Conservation (phyloP, 2,888 invertebrate genomes). For the Fragum sueziense region DNA sequence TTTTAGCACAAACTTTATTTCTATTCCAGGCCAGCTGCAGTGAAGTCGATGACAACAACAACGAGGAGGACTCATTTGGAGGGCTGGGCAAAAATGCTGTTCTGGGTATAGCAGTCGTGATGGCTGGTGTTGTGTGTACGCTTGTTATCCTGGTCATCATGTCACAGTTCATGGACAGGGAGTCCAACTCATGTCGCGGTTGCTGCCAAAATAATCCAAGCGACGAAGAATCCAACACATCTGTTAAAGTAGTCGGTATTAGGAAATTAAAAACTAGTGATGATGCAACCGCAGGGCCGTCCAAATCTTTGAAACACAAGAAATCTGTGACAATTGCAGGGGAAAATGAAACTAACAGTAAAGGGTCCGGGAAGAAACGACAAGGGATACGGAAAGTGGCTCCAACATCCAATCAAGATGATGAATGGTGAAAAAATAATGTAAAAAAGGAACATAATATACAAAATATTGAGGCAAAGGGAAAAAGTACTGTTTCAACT, state of each 20-base stretch:
- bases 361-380: neutral
- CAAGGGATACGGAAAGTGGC: conserved; percentile 6
- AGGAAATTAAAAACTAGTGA: neutral
- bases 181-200: neutral
- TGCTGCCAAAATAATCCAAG: neutral
- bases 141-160: conserved; percentile 25
- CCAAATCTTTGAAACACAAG: neutral
- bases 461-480: too few relatives aligned
- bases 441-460: too few relatives aligned
- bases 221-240: neutral
- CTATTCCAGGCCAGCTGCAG: conserved; percentile 33
- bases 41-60: neutral
- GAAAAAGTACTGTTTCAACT: too few relatives aligned
- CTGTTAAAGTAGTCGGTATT: neutral
- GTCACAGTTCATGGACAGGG: conserved; percentile 31
- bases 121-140: conserved; percentile 21
- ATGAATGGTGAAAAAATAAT: conserved; percentile 2
- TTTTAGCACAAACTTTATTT: too few relatives aligned
- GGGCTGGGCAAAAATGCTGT: conserved; percentile 37
- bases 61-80: neutral
- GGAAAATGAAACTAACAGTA: neutral
- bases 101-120: conserved; percentile 19
- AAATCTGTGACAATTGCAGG: conserved; percentile 3
- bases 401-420: neutral
- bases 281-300: too few relatives aligned